These are phyloP conservation scores for Furnarius figulus DNA, from an alignment of 2,113 vertebrate species.

Conservation along the genomic window DNA sequence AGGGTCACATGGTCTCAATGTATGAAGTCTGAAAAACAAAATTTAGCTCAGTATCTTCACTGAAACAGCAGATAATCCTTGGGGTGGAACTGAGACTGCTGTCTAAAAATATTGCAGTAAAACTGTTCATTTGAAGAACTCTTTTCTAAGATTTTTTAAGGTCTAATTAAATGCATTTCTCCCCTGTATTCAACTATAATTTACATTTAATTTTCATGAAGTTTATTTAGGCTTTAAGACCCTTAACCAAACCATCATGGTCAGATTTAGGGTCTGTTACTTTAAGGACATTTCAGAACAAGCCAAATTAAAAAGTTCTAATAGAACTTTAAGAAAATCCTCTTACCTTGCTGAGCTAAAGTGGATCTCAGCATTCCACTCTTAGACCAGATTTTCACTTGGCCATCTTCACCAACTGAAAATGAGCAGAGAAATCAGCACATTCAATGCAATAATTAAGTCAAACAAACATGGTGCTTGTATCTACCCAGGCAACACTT, in stretches of 20 bases:
- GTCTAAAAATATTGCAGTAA: background rate
- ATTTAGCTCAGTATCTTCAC: slow-evolving; percentile 52
- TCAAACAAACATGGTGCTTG: background rate
- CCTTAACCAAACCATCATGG: background rate
- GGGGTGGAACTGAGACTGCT: background rate
- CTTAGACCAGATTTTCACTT: slow-evolving; percentile 99
- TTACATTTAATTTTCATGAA: background rate
- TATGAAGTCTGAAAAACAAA: slow-evolving; percentile 79
- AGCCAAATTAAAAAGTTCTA: background rate
- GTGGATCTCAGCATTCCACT: slow-evolving; percentile 97
- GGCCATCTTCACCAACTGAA: slow-evolving; percentile 95
- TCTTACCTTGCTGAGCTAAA: slow-evolving; percentile 90
- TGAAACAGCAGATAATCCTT: slow-evolving; percentile 23
- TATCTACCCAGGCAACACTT: background rate
- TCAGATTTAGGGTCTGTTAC: background rate
- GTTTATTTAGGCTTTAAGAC: background rate
- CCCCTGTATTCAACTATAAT: background rate
- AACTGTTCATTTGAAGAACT: background rate
- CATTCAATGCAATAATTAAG: background rate
- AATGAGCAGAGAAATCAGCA: background rate
- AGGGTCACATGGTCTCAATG: slow-evolving; percentile 81
- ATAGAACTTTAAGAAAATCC: background rate
- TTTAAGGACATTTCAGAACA: background rate
- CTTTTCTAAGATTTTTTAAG: background rate
- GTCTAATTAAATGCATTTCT: background rate